phyloP scores from a whole-genome alignment of 1,140 invertebrate genomes.

The Cyclina sinensis region DNA sequence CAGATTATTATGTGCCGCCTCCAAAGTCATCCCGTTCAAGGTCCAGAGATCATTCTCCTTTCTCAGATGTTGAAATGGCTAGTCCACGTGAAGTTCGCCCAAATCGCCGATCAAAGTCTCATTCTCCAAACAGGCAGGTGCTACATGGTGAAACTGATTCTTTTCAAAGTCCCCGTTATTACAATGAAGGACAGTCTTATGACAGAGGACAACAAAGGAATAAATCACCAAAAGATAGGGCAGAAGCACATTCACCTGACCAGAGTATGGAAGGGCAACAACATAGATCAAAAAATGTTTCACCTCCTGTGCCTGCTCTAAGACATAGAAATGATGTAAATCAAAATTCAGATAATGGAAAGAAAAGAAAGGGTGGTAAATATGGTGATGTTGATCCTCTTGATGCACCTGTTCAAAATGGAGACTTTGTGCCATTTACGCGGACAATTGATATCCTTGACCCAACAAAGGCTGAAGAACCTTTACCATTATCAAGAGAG shows the following conservation, averaged over 20 bases:
- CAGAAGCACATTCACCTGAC: not conserved
- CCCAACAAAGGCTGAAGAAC: conserved; percentile 82
- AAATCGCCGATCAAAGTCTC: conserved; percentile 70
- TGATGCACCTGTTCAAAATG: conserved; percentile 71
- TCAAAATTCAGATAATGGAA: conserved; percentile 59
- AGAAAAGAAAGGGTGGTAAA: conserved; percentile 54
- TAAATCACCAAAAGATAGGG: not conserved
- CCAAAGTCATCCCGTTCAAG: conserved; percentile 61
- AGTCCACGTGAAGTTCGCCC: conserved; percentile 66
- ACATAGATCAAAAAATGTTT: conserved; percentile 23
- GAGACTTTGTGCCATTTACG: conserved; percentile 85
- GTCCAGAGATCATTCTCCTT: conserved; percentile 67
- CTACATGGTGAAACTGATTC: conserved; percentile 32
- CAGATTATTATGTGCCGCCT: conserved; percentile 70
- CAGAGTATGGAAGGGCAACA: not conserved
- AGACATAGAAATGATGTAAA: conserved; percentile 72
- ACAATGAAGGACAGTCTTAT: not conserved
- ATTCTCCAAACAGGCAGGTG: conserved; percentile 67
- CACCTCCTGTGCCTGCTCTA: conserved; percentile 82
- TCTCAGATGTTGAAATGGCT: conserved; percentile 70
- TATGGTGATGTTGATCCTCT: conserved; percentile 73
- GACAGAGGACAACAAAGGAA: conserved; percentile 2
- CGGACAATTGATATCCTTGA: conserved; percentile 85
- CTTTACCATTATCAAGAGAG: conserved; percentile 84
- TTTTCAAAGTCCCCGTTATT: conserved; percentile 30